phyloP scores from a whole-genome alignment of 2,113 vertebrate genomes.

The Myanophis thanlyinensis region DNA sequence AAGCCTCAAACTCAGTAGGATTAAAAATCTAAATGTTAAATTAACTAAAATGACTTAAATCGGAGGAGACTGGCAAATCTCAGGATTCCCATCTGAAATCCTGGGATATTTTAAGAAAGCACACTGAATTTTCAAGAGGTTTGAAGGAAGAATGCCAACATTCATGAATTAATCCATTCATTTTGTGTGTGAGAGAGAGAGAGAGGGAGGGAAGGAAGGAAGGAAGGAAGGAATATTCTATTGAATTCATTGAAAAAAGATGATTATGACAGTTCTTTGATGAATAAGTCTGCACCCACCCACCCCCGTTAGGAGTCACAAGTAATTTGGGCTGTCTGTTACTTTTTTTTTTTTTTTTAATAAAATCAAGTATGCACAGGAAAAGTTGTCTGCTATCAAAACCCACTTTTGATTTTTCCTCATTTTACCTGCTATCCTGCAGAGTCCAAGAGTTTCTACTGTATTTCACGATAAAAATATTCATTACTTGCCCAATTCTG shows the following conservation, averaged over 20 bases:
- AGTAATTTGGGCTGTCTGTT: neutral
- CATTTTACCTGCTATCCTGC: neutral
- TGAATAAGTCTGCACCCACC: neutral
- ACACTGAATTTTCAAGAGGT: neutral
- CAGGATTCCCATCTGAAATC: neutral
- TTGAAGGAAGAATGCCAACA: neutral
- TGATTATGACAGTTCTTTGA: neutral
- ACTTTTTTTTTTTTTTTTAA: neutral
- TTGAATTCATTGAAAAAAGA: neutral
- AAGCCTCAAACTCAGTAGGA: neutral
- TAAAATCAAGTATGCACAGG: neutral
- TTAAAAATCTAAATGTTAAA: neutral
- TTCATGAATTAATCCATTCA: neutral
- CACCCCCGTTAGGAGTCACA: neutral
- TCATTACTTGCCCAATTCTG: neutral
- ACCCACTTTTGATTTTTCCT: neutral
- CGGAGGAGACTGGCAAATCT: neutral
- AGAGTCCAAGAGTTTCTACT: neutral
- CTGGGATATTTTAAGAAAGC: neutral
- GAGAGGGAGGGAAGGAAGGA: neutral
- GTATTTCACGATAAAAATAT: neutral
- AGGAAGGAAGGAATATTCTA: neutral
- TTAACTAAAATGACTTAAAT: neutral
- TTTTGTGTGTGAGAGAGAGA: neutral
- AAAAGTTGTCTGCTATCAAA: neutral